A percentile compares a stretch with the other conserved stretches of the same genome.
Conservation (phyloP, 2,113 vertebrate species). For the Jacana jacana region DNA sequence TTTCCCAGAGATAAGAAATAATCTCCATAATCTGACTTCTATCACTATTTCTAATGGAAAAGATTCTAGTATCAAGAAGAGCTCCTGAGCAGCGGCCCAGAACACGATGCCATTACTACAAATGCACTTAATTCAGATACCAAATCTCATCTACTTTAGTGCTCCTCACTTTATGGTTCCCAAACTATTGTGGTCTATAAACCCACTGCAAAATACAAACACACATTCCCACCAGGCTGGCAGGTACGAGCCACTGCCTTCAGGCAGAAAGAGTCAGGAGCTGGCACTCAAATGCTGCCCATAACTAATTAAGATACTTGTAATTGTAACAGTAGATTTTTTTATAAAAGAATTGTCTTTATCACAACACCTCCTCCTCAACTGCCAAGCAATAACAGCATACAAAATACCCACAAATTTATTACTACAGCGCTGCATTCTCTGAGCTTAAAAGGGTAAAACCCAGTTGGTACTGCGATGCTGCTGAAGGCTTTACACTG, state of each 20-base stretch:
- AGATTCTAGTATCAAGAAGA: not conserved
- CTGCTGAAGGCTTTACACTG: not conserved
- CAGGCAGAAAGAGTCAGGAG: not conserved
- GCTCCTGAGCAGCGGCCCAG: not conserved
- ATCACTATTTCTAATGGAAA: not conserved
- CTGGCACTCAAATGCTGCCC: not conserved
- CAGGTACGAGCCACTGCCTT: not conserved
- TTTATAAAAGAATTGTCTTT: not conserved
- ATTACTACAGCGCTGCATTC: not conserved
- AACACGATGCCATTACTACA: not conserved
- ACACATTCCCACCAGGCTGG: not conserved
- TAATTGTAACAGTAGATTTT: not conserved
- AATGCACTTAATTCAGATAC: not conserved
- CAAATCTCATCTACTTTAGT: not conserved
- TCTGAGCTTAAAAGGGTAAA: slow-evolving; percentile 18
- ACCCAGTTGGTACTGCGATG: not conserved
- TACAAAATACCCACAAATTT: not conserved
- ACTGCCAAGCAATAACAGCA: not conserved
- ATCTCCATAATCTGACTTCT: not conserved
- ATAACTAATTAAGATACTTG: not conserved
- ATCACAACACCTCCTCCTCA: not conserved
- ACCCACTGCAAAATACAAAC: not conserved
- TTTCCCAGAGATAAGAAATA: not conserved
- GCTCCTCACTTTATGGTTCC: not conserved
- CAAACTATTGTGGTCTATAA: not conserved